These are phyloP conservation scores for Diglossa cyanea DNA, from an alignment of 2,797 vertebrate genomes.

Conservation along the genomic window DNA sequence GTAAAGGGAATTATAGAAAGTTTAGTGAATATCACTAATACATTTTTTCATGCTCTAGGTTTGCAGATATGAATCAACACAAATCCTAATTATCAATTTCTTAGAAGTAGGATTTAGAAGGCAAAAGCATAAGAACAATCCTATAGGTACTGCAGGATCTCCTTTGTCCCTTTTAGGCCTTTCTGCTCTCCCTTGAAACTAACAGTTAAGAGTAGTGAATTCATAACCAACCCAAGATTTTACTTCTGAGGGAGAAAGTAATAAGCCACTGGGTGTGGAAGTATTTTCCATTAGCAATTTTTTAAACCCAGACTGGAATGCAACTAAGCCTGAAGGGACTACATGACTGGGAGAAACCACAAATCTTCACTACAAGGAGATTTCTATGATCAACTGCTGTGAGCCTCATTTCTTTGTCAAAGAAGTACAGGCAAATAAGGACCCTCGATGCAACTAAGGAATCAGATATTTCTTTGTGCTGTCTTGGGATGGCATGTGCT, in stretches of 20 bases:
- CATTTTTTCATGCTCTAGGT: not conserved
- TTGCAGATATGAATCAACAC: not conserved
- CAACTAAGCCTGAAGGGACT: not conserved
- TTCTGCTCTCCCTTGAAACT: not conserved
- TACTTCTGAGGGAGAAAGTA: not conserved
- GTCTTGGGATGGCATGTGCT: not conserved
- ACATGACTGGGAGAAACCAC: not conserved
- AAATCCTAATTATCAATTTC: not conserved
- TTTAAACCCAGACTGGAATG: not conserved
- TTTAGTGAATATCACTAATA: not conserved
- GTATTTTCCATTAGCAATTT: conserved; percentile 14
- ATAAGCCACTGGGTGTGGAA: not conserved
- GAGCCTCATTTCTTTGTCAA: not conserved
- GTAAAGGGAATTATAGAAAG: not conserved
- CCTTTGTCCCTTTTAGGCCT: not conserved
- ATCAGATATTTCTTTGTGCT: not conserved
- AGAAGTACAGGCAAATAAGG: not conserved
- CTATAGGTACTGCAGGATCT: not conserved
- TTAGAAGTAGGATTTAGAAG: not conserved
- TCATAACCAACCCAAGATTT: not conserved
- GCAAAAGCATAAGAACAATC: not conserved
- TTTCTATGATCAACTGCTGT: not conserved
- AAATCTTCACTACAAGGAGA: not conserved
- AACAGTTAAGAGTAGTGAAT: not conserved
- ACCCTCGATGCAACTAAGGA: not conserved